These are phyloP conservation scores for Syngnathus typhle DNA, from an alignment of 2,113 vertebrate genomes.

Conservation along the genomic window DNA sequence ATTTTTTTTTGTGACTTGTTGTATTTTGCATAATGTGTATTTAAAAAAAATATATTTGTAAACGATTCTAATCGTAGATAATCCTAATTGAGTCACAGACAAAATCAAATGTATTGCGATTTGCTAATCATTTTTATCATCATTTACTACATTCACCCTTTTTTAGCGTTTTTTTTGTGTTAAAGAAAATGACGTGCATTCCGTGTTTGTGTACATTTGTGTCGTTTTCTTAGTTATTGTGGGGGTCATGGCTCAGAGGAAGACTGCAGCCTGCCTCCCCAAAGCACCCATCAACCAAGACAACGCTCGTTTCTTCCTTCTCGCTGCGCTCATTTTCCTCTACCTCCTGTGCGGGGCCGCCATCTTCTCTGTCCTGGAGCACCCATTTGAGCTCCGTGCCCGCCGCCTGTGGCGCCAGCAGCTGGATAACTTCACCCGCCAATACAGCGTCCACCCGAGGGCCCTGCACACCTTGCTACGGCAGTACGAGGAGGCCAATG, in stretches of 20 bases:
- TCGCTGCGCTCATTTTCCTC: conserved; percentile 70
- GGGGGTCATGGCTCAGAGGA: conserved; percentile 67
- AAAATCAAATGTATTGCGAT: not conserved
- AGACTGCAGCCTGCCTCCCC: conserved; percentile 59
- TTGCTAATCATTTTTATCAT: too few species aligned
- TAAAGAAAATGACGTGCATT: too few species aligned
- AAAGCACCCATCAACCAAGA: conserved; percentile 70
- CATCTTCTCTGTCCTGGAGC: conserved; percentile 74
- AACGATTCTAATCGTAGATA: too few species aligned
- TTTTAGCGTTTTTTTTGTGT: too few species aligned
- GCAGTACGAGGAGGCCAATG: conserved; percentile 71
- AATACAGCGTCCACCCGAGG: conserved; percentile 56
- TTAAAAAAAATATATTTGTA: too few species aligned
- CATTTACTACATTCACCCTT: too few species aligned
- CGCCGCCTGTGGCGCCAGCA: conserved; percentile 66
- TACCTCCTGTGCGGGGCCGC: conserved; percentile 73
- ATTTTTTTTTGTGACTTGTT: conserved; percentile 4
- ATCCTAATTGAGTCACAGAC: not conserved
- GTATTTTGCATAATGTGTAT: too few species aligned
- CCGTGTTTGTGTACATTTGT: not conserved
- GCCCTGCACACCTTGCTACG: conserved; percentile 65
- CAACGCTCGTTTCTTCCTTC: conserved; percentile 74
- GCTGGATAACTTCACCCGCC: conserved; percentile 68
- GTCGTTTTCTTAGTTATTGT: not conserved
- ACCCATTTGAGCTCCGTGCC: conserved; percentile 65